A percentile compares a stretch with the other conserved stretches of the same genome.
These are phyloP conservation scores for Varanus salvator DNA, from an alignment of 2,113 vertebrate genomes.

Conservation along the genomic window DNA sequence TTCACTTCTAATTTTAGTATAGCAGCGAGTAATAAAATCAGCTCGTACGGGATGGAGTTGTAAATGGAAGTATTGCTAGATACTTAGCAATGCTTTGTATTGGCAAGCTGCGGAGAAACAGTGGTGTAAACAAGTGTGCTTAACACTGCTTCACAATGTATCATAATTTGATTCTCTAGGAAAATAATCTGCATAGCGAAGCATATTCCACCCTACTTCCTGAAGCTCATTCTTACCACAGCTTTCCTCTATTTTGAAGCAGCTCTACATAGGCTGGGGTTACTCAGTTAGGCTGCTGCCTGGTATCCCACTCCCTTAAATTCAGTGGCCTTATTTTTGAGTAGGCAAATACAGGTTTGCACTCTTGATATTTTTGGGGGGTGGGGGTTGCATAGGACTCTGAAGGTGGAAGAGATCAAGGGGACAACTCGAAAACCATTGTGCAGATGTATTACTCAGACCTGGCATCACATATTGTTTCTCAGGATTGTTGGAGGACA, in stretches of 20 bases:
- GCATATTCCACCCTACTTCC: not conserved
- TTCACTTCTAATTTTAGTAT: not conserved
- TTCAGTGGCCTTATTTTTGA: not conserved
- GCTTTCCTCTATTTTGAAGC: not conserved
- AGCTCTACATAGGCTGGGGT: conserved; percentile 42
- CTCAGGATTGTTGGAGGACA: not conserved
- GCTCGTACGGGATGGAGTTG: not conserved
- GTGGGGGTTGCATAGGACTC: conserved; percentile 1
- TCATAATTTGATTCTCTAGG: not conserved
- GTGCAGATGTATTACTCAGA: not conserved
- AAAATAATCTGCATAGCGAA: conserved; percentile 29
- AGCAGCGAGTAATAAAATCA: not conserved
- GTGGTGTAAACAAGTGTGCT: no score
- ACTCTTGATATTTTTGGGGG: not conserved
- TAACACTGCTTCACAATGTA: not conserved
- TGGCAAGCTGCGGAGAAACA: not conserved
- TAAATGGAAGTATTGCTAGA: not conserved
- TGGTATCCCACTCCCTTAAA: no score
- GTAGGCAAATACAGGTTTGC: not conserved
- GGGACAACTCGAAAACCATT: not conserved
- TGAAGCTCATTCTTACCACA: not conserved
- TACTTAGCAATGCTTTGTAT: not conserved
- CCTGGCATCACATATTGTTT: not conserved
- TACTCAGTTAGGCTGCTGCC: conserved; percentile 11
- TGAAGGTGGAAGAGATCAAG: not conserved